Base-by-base conservation (phyloP, 2,797 vertebrate genomes). In the Thunnus albacares region DNA sequence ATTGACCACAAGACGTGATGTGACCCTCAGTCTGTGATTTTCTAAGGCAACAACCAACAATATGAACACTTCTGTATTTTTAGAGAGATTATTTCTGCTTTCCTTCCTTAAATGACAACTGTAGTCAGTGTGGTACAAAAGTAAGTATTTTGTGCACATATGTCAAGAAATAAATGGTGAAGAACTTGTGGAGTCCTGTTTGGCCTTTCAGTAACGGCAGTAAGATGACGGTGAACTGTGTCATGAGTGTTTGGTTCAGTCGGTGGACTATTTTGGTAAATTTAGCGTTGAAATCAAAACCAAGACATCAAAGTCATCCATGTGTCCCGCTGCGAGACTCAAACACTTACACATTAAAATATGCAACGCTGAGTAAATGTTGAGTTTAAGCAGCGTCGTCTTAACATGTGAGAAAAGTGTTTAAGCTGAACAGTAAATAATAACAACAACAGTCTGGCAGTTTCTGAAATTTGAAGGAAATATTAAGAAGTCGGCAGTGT, bases 401-500 rank as follows among this genome's bases (percentile, higher is more conserved):
- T 38, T 10, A 38, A 45, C 17, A 24, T 43, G 12, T 14, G 41
- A 14, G 3, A 15, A 15, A 45, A 45, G 17, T 18, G 45, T 47
- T 49, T 49, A 51, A 20, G n/a, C 20, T 30, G 28, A 30, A 47
- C 5, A 17, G 45, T 17, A 47, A 17, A 55, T 55, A 6, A 55
- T 55, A 22, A 55, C 52, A 22, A 55, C 53, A 56, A 24, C 24
- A 56, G 24, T 26, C 61, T 80, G 85, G 82, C 85, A 82, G 85
- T 87, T 81, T 71, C 4, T 5, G n/a, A 17, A 1, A 45, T 49
- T 70, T 22, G 51, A 12, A 24, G 7, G 52, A 55, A 70, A 52
- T 77, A 28, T 24, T 45, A 61, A 61, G 66, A 80, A 41, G 63
- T 38, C 49, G 82, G 86, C 80, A 81, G 85, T 80, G 82, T 68